These are phyloP conservation scores for Aporrectodea caliginosa DNA, from an alignment of 1,140 invertebrate species.

Conservation along the genomic window DNA sequence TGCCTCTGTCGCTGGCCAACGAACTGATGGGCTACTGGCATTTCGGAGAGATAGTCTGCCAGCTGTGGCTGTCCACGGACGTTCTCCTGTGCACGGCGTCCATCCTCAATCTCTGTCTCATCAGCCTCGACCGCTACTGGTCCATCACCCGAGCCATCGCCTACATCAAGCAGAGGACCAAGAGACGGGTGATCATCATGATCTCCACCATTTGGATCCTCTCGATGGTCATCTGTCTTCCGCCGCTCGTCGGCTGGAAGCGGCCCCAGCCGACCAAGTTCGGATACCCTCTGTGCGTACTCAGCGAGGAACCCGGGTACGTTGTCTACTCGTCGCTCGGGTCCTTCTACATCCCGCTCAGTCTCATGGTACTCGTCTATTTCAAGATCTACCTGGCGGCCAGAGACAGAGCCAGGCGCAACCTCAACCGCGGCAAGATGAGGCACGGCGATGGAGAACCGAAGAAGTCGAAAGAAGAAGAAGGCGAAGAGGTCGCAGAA, in stretches of 20 bases:
- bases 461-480: too few species aligned
- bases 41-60: constrained; percentile 69
- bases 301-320: constrained; percentile 58
- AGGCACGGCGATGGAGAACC: too few species aligned
- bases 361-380: constrained; percentile 58
- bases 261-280: constrained; percentile 60
- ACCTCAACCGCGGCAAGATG: neutral
- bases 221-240: constrained; percentile 90
- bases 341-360: constrained; percentile 59
- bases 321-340: constrained; percentile 56
- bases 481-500: too few species aligned
- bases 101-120: constrained; percentile 94
- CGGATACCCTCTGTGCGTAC: constrained; percentile 52
- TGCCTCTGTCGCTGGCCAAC: constrained; percentile 94
- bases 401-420: constrained; percentile 14
- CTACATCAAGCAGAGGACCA: constrained; percentile 91
- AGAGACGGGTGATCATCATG: constrained; percentile 84
- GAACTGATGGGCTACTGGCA: constrained; percentile 94
- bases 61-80: constrained; percentile 72
- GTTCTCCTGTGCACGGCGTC: constrained; percentile 93
- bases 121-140: constrained; percentile 94
- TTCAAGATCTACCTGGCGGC: constrained; percentile 49
- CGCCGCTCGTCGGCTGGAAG: constrained; percentile 92
- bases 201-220: constrained; percentile 91
- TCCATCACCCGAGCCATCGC: constrained; percentile 93